Conservation (phyloP, 2,113 vertebrate species). For the Ibidorhyncha struthersii region DNA sequence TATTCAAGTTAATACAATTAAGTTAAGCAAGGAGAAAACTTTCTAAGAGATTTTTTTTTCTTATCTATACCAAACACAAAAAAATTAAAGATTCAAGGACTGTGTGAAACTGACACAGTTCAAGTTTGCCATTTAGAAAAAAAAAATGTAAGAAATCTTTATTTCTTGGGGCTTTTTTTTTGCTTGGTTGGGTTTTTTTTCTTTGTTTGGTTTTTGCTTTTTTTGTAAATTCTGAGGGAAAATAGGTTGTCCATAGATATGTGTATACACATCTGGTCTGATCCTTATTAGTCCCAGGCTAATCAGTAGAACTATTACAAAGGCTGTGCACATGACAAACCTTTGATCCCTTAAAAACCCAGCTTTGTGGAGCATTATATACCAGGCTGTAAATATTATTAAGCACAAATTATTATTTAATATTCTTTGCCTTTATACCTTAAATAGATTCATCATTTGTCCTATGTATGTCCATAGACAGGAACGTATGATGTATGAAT, state of each 20-base stretch:
- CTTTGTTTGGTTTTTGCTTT: background rate
- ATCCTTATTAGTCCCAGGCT: background rate
- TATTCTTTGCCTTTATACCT: background rate
- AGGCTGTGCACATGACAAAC: rapidly evolving
- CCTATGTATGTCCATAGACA: background rate
- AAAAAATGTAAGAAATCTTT: background rate
- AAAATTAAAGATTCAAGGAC: background rate
- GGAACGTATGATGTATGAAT: background rate
- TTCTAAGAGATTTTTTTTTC: background rate
- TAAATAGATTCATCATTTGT: background rate
- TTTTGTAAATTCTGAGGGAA: background rate
- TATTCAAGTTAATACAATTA: background rate
- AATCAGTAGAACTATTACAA: background rate
- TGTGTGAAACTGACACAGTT: background rate
- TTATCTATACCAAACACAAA: background rate
- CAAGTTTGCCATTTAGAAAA: background rate
- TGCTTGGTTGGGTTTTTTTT: too few relatives aligned
- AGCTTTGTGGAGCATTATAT: background rate
- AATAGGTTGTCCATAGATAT: background rate
- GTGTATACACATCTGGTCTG: background rate
- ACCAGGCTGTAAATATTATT: background rate
- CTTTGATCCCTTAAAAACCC: background rate
- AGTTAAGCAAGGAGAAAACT: background rate
- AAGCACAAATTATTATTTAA: background rate
- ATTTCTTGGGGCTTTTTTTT: background rate